phyloP scores from a whole-genome alignment of 2,797 vertebrate genomes.

The Crax fasciolata region DNA sequence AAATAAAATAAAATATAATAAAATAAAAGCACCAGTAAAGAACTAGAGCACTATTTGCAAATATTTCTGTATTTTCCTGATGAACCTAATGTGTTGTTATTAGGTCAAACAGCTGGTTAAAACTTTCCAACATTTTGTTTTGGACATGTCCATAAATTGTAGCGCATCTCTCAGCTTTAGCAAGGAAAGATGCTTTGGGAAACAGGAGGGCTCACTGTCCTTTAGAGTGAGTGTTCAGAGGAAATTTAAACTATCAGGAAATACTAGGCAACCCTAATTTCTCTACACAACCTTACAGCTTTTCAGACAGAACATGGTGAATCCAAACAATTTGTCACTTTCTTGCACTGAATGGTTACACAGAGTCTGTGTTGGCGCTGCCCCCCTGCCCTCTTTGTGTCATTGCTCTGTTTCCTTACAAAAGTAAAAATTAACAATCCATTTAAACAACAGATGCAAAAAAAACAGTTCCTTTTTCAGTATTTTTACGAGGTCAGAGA shows the following conservation, averaged over 20 bases:
- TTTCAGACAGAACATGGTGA: background rate
- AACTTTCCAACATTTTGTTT: background rate
- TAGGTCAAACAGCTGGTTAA: background rate
- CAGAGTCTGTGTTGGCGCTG: background rate
- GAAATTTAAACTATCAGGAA: background rate
- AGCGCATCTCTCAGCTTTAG: background rate
- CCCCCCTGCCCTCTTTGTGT: background rate
- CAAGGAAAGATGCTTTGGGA: background rate
- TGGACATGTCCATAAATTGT: background rate
- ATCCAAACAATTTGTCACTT: background rate
- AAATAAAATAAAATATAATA: too few relatives aligned
- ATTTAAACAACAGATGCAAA: background rate
- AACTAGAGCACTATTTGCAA: background rate
- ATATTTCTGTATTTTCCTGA: background rate
- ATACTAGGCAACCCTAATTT: background rate
- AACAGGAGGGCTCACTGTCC: background rate
- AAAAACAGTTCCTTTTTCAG: background rate
- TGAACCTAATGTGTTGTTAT: background rate
- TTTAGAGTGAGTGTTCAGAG: background rate
- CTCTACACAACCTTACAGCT: background rate
- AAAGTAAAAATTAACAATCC: background rate
- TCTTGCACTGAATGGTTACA: background rate
- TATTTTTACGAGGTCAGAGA: background rate
- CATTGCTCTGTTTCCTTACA: background rate
- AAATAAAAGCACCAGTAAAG: background rate